Evolutionary conservation across 2,113 vertebrate species (phyloP), one percentile per base, ranked within the genome.

Genomic region (Peromyscus leucopus): DNA sequence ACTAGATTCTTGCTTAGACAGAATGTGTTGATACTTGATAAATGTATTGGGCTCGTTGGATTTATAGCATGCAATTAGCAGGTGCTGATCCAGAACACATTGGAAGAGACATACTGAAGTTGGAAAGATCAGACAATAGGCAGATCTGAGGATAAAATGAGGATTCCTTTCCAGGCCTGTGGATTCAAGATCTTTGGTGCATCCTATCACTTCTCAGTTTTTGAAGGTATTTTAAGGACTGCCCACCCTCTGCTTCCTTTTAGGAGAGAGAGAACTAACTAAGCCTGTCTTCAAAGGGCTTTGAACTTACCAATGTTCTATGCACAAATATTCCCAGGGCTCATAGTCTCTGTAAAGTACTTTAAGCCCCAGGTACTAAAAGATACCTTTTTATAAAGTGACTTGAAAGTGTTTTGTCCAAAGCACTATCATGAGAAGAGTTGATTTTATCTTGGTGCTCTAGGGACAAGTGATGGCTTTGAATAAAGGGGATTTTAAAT

Each of bases 1-100:
- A 72, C 59, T 79, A 90, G 78, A 90, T 12, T 24, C 85, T 92
- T 87, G 80, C 11, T 83, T 63, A 36, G 90, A 39, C 59, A 48
- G 90, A 96, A 97, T 63, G 9, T 4, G 13, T 15, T 55, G 55
- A 55, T 97, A 84, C 83, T 86, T 83, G 96, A 2, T 63, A n/a
- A 39, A 42, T 97, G 97, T 76, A 89, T 79, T 94, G 83, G 96
- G 55, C 80, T 98, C 26, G 26, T 5, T 92, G 97, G 42, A 78
- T 91, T 82, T 92, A 10, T 19, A 28, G 39, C 74, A 8, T 82
- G 24, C 61, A 84, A 89, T n/a, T 97, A 91, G 91, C 97, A 96
- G 91, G 63, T 61, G 57, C 78, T 76, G 79, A 93, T 89, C 80
- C 93, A 94, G 55, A 57, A 42, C 36, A 42, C 69, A 55, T 65